phyloP scores from a whole-genome alignment of 2,113 vertebrate species.

The Hyperoodon ampullatus region DNA sequence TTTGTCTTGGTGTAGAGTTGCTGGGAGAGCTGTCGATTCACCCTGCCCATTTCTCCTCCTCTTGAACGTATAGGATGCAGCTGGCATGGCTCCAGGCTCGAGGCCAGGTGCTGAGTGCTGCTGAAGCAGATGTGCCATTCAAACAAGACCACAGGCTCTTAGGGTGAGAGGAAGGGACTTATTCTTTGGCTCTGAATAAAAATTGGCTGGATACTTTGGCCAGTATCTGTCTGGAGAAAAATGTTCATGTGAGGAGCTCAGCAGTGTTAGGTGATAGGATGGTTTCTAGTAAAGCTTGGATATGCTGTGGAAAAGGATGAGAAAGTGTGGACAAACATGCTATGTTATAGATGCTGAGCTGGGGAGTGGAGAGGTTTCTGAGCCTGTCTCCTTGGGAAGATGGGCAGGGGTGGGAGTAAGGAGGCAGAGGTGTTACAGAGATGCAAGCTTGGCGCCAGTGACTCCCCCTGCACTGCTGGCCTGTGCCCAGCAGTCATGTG shows the following conservation, averaged over 20 bases:
- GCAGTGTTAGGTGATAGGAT: neutral
- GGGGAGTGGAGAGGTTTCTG: neutral
- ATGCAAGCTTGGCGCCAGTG: neutral
- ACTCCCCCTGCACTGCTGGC: neutral
- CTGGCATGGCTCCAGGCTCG: neutral
- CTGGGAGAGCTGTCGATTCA: neutral
- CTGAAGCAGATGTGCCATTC: neutral
- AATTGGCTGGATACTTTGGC: neutral
- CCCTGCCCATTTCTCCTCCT: neutral
- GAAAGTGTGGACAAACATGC: neutral
- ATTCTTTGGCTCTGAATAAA: constrained; percentile 12
- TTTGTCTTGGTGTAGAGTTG: neutral
- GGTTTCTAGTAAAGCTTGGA: neutral
- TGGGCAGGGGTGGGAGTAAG: neutral
- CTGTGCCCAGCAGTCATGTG: neutral
- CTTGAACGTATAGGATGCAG: rapidly evolving
- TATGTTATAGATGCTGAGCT: neutral
- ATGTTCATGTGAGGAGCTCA: neutral
- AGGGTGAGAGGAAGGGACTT: neutral
- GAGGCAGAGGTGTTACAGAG: neutral
- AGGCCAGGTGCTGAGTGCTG: rapidly evolving
- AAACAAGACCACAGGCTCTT: neutral
- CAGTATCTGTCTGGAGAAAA: neutral
- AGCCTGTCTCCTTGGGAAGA: neutral
- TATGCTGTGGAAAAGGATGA: neutral